These are phyloP conservation scores for Schizopygopsis malacanthus DNA, from an alignment of 2,797 vertebrate genomes.

Conservation along the genomic window DNA sequence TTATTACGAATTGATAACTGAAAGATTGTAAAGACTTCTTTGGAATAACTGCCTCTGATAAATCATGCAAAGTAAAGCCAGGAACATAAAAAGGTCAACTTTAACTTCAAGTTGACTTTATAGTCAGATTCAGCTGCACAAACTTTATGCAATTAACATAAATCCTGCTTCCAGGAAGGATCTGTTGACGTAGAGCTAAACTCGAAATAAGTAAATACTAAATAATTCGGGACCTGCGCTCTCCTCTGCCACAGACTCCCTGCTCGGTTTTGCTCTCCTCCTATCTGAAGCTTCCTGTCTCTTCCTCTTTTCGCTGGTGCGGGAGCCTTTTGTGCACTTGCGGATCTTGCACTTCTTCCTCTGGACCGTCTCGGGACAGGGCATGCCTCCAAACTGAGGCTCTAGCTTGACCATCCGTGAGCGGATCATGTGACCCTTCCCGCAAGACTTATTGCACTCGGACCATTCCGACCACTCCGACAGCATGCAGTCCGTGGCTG, in stretches of 20 bases:
- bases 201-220: not conserved
- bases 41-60: not conserved
- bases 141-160: not conserved
- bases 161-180: conserved; percentile 1
- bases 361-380: conserved; percentile 93
- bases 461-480: conserved; percentile 97
- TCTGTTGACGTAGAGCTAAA: not conserved
- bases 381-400: conserved; percentile 88
- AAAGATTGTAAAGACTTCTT: not conserved
- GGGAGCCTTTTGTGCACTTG: conserved; percentile 84
- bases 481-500: conserved; percentile 92
- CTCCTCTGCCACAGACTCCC: conserved; percentile 77
- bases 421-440: conserved; percentile 94
- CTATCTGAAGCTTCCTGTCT: conserved; percentile 78
- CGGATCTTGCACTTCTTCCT: conserved; percentile 91
- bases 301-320: conserved; percentile 75
- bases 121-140: not conserved
- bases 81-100: not conserved
- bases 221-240: conserved; percentile 78
- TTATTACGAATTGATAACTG: not conserved
- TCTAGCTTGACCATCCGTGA: conserved; percentile 94
- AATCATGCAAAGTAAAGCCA: not conserved
- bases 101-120: not conserved
- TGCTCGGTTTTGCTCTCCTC: conserved; percentile 79
- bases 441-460: conserved; percentile 96